Evolutionary conservation across 2,888 invertebrate species (phyloP).

Genomic region (Parnassius orleans): DNA sequence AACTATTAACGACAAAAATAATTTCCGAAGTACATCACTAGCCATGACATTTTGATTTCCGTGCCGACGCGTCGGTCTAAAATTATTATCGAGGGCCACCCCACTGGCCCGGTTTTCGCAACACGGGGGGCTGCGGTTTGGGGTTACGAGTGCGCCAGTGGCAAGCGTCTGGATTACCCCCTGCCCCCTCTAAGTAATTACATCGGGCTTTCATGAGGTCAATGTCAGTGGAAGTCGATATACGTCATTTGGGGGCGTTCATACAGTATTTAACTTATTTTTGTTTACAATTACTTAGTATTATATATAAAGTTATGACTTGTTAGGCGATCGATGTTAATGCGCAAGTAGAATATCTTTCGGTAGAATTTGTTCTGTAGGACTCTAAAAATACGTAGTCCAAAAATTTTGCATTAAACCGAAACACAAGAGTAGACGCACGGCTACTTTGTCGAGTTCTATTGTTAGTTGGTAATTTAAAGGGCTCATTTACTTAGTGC

Average conservation of each 20-base stretch:
- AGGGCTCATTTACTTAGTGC: too few relatives aligned
- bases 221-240: constrained; percentile 23
- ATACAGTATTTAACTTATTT: too few relatives aligned
- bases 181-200: constrained; percentile 17
- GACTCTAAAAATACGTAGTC: too few relatives aligned
- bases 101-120: constrained; percentile 41
- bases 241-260: constrained; percentile 7
- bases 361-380: too few relatives aligned
- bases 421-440: too few relatives aligned
- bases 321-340: too few relatives aligned
- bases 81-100: constrained; percentile 54
- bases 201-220: constrained; percentile 19
- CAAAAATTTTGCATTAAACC: too few relatives aligned
- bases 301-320: too few relatives aligned
- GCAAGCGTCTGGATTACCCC: constrained; percentile 13
- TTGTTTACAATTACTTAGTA: too few relatives aligned
- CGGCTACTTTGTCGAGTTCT: too few relatives aligned
- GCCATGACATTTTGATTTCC: constrained; percentile 58
- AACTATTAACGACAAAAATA: background rate
- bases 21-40: constrained; percentile 22
- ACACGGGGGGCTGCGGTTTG: constrained; percentile 30
- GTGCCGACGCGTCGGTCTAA: constrained; percentile 51
- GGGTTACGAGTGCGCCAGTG: constrained; percentile 1
- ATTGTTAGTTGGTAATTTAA: too few relatives aligned
- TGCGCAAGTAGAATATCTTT: too few relatives aligned